Conservation (phyloP, 92 coral and sea anemone species). For the Pocillopora grandis region DNA sequence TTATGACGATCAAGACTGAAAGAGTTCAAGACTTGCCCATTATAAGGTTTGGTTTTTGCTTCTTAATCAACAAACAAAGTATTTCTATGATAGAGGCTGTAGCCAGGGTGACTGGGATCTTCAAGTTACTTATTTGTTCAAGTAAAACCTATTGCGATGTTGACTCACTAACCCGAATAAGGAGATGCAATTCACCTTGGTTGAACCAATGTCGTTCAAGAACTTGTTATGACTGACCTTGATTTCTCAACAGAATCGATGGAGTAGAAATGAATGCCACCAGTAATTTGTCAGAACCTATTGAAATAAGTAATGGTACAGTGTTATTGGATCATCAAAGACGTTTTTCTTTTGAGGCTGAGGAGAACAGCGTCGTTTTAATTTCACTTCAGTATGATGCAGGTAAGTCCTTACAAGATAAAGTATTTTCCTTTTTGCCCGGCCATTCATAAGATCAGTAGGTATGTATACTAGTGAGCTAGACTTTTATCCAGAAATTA, state of each 20-base stretch:
- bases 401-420: conserved; percentile 20
- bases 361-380: conserved; percentile 39
- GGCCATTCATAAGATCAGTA: too few species aligned
- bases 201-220: neutral
- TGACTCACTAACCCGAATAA: too few species aligned
- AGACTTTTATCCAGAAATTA: too few species aligned
- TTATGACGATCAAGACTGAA: conserved; percentile 40
- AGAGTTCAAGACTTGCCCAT: conserved; percentile 39
- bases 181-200: too few species aligned
- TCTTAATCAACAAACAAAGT: too few species aligned
- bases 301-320: conserved; percentile 35
- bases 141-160: too few species aligned
- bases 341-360: conserved; percentile 14
- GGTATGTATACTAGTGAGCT: too few species aligned
- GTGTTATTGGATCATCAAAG: conserved; percentile 34
- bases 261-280: conserved; percentile 38
- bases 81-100: too few species aligned
- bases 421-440: too few species aligned
- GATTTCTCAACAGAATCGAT: conserved; percentile 35
- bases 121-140: too few species aligned
- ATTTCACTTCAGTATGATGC: conserved; percentile 60
- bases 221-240: neutral
- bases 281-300: neutral
- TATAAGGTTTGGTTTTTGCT: conserved; percentile 30
- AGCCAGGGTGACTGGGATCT: too few species aligned